These are phyloP conservation scores for Hyles euphorbiae DNA, from an alignment of 1,140 invertebrate genomes.

Conservation along the genomic window DNA sequence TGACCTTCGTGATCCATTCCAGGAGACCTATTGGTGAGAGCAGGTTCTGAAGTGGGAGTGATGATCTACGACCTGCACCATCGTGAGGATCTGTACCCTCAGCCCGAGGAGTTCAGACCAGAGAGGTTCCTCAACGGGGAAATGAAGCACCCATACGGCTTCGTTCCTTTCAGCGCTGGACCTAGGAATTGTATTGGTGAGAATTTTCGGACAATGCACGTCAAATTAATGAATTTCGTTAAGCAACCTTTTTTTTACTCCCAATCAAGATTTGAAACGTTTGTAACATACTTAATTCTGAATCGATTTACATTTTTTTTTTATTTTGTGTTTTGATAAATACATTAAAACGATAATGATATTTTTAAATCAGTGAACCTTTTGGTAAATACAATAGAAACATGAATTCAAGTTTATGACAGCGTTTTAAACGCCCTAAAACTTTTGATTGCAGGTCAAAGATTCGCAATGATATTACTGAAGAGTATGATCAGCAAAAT, in stretches of 20 bases:
- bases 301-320: neutral
- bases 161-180: slow-evolving; percentile 23
- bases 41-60: slow-evolving; percentile 70
- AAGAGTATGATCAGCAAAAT: neutral
- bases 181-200: slow-evolving; percentile 79
- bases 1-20: slow-evolving; percentile 1
- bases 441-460: neutral
- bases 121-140: slow-evolving; percentile 81
- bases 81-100: slow-evolving; percentile 75
- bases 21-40: slow-evolving; percentile 73
- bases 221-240: neutral
- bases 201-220: slow-evolving; percentile 44
- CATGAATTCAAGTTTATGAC: neutral
- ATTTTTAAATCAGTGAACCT: neutral
- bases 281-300: neutral
- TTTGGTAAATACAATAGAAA: neutral
- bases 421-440: neutral
- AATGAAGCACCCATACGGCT: slow-evolving; percentile 18
- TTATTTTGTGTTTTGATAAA: no score
- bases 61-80: slow-evolving; percentile 76
- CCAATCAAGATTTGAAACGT: neutral
- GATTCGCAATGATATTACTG: neutral
- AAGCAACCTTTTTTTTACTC: neutral
- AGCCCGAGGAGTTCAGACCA: slow-evolving; percentile 81
- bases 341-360: no score